Percentiles rank a stretch among this genome's conserved stretches.
phyloP scores from a whole-genome alignment of 2,113 vertebrate genomes.

The Fulmarus glacialis region DNA sequence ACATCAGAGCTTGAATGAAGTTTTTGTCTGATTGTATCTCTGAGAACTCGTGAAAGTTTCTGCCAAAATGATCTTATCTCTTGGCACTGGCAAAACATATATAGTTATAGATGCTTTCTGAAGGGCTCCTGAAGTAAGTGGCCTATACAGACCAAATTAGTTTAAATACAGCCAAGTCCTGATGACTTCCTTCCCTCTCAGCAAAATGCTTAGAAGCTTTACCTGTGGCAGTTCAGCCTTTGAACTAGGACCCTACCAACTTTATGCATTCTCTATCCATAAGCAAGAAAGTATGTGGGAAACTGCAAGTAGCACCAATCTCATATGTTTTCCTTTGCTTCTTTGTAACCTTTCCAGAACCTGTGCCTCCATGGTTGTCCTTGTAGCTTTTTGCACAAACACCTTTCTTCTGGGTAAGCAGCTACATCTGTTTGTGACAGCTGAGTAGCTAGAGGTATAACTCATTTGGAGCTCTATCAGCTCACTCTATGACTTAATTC shows the following conservation, averaged over 20 bases:
- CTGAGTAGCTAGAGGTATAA: background rate
- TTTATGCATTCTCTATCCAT: background rate
- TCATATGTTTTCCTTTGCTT: background rate
- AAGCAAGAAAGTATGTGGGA: slow-evolving; percentile 50
- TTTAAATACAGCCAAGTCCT: slow-evolving; percentile 20
- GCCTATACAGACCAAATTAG: slow-evolving; percentile 20
- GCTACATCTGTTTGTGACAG: slow-evolving; percentile 8
- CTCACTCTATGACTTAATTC: background rate
- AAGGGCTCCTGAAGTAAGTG: slow-evolving; percentile 41
- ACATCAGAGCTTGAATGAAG: slow-evolving; percentile 76
- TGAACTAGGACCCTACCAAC: background rate
- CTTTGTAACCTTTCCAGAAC: slow-evolving; percentile 50
- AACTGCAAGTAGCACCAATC: slow-evolving; percentile 1
- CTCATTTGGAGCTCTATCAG: background rate
- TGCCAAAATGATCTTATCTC: slow-evolving; percentile 74
- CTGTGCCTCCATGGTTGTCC: slow-evolving; percentile 3
- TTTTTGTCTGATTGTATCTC: slow-evolving; percentile 77
- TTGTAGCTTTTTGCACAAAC: slow-evolving; percentile 27
- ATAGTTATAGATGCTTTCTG: slow-evolving; percentile 56
- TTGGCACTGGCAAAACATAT: slow-evolving; percentile 62
- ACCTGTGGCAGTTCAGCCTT: background rate
- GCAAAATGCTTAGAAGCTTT: background rate
- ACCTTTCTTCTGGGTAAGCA: slow-evolving; percentile 39
- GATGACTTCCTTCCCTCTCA: background rate
- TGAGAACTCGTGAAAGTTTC: slow-evolving; percentile 70